A percentile compares a stretch with the other conserved stretches of the same genome.
Evolutionary conservation across 2,113 vertebrate species (phyloP).

Genomic region (Petroica traversi): DNA sequence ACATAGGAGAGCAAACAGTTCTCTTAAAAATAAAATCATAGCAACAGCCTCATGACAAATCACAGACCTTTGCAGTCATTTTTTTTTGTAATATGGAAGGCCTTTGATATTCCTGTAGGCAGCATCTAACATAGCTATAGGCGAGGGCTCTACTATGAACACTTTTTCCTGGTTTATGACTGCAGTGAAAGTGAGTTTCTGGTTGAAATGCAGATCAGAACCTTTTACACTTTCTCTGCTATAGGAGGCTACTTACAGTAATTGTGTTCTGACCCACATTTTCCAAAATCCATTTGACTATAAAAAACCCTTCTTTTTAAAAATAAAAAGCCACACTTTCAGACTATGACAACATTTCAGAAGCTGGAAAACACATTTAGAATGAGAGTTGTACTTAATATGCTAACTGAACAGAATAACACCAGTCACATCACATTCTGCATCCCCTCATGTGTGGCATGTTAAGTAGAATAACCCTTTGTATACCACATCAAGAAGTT

Average conservation of each 20-base stretch:
- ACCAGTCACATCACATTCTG: slow-evolving; percentile 14
- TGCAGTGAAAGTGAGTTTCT: not conserved
- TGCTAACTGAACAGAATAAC: not conserved
- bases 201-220: slow-evolving; percentile 7
- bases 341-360: not conserved
- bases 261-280: not conserved
- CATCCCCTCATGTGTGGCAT: slow-evolving; percentile 10
- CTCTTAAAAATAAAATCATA: not conserved
- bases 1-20: not conserved
- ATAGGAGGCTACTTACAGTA: not conserved
- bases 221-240: not conserved
- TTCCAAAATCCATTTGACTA: not conserved
- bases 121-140: not conserved
- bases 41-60: not conserved
- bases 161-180: not conserved
- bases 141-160: not conserved
- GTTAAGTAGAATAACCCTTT: slow-evolving; percentile 53
- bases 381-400: not conserved
- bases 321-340: not conserved
- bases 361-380: not conserved
- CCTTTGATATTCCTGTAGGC: not conserved
- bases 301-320: not conserved
- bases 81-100: not conserved
- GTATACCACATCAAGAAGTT: slow-evolving; percentile 45
- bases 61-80: not conserved